Evolutionary conservation across 2,888 invertebrate genomes (phyloP).

Genomic region (Pandemis heparana): DNA sequence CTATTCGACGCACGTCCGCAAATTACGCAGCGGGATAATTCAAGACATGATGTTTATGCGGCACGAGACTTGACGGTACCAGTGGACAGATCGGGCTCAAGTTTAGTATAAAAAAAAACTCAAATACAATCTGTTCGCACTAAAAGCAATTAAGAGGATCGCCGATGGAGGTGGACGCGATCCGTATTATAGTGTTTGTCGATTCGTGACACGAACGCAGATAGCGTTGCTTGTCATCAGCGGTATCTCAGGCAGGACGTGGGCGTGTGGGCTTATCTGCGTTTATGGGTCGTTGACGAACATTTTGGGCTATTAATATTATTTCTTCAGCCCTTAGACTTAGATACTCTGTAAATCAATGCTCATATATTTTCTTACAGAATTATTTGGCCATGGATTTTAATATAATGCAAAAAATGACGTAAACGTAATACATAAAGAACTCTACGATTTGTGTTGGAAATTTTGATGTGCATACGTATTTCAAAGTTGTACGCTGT

Average conservation of each 20-base stretch:
- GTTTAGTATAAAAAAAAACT: constrained; percentile 34
- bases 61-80: constrained; percentile 21
- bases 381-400: not conserved
- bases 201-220: constrained; percentile 19
- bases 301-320: not conserved
- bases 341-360: not conserved
- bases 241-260: not conserved
- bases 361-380: not conserved
- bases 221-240: constrained; percentile 14
- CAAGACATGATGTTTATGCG: constrained; percentile 44
- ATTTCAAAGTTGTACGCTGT: no score
- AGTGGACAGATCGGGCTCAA: constrained; percentile 14
- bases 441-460: not conserved
- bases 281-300: not conserved
- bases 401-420: not conserved
- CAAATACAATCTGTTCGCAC: constrained; percentile 27
- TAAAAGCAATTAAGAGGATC: constrained; percentile 21
- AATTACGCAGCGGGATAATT: constrained; percentile 51
- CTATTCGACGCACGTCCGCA: constrained; percentile 49
- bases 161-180: constrained; percentile 14
- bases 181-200: constrained; percentile 16
- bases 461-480: no score
- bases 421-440: not conserved
- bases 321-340: not conserved
- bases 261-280: not conserved